phyloP scores from a whole-genome alignment of 2,888 invertebrate genomes.

The Octodonta nipae region DNA sequence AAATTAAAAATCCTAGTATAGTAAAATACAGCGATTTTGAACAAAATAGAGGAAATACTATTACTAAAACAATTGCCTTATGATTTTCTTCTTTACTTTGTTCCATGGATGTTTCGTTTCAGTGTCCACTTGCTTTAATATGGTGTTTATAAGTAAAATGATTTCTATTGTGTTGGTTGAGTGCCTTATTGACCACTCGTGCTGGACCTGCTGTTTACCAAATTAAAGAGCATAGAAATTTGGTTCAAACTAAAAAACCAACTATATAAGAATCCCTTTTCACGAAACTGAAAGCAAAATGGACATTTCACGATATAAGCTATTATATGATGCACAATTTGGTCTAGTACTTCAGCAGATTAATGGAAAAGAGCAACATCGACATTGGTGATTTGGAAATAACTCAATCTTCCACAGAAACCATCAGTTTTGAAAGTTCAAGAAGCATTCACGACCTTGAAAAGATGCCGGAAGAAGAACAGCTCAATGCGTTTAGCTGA shows the following conservation, averaged over 20 bases:
- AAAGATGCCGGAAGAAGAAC: slow-evolving; percentile 42
- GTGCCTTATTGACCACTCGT: slow-evolving; percentile 20
- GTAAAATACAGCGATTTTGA: too few species aligned
- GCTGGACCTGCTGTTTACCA: slow-evolving; percentile 34
- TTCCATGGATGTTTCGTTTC: too few species aligned
- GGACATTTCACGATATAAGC: slow-evolving; percentile 61
- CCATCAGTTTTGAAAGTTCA: slow-evolving; percentile 37
- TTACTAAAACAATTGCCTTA: too few species aligned
- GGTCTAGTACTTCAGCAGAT: slow-evolving; percentile 67
- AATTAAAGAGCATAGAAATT: slow-evolving; percentile 30
- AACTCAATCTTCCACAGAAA: slow-evolving; percentile 43
- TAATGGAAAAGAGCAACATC: slow-evolving; percentile 66
- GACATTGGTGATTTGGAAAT: slow-evolving; percentile 66
- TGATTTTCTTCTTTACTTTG: too few species aligned
- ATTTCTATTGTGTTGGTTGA: slow-evolving; percentile 32
- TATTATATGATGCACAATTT: slow-evolving; percentile 73
- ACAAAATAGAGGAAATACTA: too few species aligned
- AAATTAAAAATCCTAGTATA: too few species aligned
- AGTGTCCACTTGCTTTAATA: too few species aligned
- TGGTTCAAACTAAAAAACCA: slow-evolving; percentile 33
- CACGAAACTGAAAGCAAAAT: slow-evolving; percentile 63
- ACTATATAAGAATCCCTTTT: slow-evolving; percentile 55
- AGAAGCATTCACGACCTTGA: slow-evolving; percentile 30
- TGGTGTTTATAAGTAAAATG: too few species aligned
- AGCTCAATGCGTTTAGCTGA: slow-evolving; percentile 49